Evolutionary conservation across 2,797 vertebrate genomes (phyloP).

Genomic region (Argentina silus): DNA sequence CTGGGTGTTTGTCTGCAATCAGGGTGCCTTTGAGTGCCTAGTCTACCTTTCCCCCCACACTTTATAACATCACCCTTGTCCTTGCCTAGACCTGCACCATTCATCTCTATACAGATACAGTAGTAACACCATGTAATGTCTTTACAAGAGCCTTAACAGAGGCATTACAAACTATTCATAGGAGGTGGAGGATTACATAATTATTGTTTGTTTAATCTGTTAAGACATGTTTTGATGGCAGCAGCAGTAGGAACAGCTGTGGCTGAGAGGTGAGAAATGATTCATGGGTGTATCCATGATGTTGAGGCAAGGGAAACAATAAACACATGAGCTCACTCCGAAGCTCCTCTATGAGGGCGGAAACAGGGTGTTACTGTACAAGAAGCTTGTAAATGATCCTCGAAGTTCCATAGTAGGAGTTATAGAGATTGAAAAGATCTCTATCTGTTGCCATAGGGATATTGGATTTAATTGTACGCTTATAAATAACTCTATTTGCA

Average conservation of each 20-base stretch:
- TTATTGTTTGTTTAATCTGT: slow-evolving; percentile 22
- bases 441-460: not conserved
- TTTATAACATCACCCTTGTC: not conserved
- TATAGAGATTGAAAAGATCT: not conserved
- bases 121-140: not conserved
- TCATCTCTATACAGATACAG: not conserved
- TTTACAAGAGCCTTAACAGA: slow-evolving; percentile 8
- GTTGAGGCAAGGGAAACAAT: slow-evolving; percentile 5
- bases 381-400: not conserved
- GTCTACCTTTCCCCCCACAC: not conserved
- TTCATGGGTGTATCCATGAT: slow-evolving; percentile 6
- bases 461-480: not conserved
- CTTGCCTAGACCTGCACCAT: not conserved
- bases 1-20: too few species aligned
- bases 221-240: not conserved
- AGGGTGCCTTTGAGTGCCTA: not conserved
- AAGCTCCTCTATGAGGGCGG: slow-evolving; percentile 13
- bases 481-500: not conserved
- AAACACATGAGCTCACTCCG: slow-evolving; percentile 2
- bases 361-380: not conserved
- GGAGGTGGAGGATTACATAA: slow-evolving; percentile 18
- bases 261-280: slow-evolving; percentile 7
- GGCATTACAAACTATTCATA: not conserved
- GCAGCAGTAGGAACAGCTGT: not conserved
- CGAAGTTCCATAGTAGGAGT: not conserved